phyloP scores from a whole-genome alignment of 2,888 invertebrate species.

The Drosophila multiciliata region DNA sequence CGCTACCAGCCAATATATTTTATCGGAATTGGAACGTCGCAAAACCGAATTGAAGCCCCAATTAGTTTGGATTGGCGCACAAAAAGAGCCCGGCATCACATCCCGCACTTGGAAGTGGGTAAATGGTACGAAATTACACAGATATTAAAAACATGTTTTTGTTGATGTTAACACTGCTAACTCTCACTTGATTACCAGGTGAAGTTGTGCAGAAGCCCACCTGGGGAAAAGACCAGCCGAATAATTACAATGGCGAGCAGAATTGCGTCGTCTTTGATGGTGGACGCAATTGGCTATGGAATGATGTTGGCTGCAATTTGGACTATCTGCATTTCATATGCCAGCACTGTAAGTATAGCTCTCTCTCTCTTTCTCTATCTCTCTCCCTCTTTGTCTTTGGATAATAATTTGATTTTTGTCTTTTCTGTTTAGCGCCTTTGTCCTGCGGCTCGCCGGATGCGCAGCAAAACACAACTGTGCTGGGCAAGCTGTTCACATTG shows the following conservation, averaged over 20 bases:
- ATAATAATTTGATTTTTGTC: background rate
- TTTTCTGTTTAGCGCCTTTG: constrained; percentile 89
- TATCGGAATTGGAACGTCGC: constrained; percentile 92
- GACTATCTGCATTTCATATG: constrained; percentile 97
- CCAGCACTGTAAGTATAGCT: constrained; percentile 91
- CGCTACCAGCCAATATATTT: constrained; percentile 85
- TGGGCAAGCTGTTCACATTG: constrained; percentile 89
- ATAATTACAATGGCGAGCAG: constrained; percentile 97
- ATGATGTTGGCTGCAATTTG: constrained; percentile 96
- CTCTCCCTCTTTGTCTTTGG: background rate
- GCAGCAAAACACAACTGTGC: constrained; percentile 92
- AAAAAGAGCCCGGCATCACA: constrained; percentile 93
- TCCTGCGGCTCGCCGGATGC: constrained; percentile 96
- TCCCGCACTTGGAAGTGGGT: constrained; percentile 96
- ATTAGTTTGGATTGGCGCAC: constrained; percentile 96
- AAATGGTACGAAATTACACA: constrained; percentile 88
- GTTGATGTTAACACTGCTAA: no score
- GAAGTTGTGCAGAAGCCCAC: constrained; percentile 91
- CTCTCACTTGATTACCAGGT: constrained; percentile 86
- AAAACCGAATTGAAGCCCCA: constrained; percentile 93
- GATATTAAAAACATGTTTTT: no score
- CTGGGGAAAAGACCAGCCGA: constrained; percentile 97
- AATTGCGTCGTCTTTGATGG: constrained; percentile 97
- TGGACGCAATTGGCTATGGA: constrained; percentile 96
- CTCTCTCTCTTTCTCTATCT: background rate